These are phyloP conservation scores for Molorchus minor DNA, from an alignment of 2,888 invertebrate species.

Conservation along the genomic window DNA sequence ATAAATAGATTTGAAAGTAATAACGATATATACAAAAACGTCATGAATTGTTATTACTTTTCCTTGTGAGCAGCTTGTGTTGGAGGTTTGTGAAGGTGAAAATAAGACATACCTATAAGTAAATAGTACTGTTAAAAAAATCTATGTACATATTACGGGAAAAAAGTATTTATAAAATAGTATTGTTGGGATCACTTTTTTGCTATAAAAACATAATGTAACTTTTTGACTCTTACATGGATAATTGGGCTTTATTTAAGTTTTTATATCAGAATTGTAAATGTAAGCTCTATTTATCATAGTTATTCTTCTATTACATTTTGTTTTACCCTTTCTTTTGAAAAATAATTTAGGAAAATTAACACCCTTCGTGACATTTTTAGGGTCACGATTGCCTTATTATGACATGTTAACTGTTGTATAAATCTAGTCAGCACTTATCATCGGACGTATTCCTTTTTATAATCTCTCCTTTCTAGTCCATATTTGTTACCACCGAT, in stretches of 20 bases:
- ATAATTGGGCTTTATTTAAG: slow-evolving; percentile 49
- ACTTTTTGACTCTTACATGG: slow-evolving; percentile 47
- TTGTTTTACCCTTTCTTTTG: slow-evolving; percentile 33
- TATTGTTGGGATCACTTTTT: slow-evolving; percentile 60
- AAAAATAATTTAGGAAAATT: no score
- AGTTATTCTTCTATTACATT: slow-evolving; percentile 39
- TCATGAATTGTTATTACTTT: slow-evolving; percentile 50
- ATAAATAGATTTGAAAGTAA: slow-evolving; percentile 37
- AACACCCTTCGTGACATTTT: slow-evolving; percentile 56
- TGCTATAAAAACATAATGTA: slow-evolving; percentile 54
- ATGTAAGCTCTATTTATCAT: slow-evolving; percentile 45
- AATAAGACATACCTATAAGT: slow-evolving; percentile 43
- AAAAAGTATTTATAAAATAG: slow-evolving; percentile 57
- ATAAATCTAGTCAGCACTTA: slow-evolving; percentile 61
- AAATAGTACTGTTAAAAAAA: slow-evolving; percentile 55
- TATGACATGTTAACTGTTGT: slow-evolving; percentile 51
- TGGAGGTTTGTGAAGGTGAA: slow-evolving; percentile 52
- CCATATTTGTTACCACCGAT: slow-evolving; percentile 38
- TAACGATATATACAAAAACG: slow-evolving; percentile 40
- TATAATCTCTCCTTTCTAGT: slow-evolving; percentile 54
- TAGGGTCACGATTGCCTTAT: slow-evolving; percentile 61
- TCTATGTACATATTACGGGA: slow-evolving; percentile 57
- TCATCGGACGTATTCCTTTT: slow-evolving; percentile 50
- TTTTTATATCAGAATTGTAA: slow-evolving; percentile 48
- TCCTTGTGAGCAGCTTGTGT: slow-evolving; percentile 46